Evolutionary conservation across 2,888 invertebrate species (phyloP), one percentile per base, ranked within the genome.

Genomic region (Drosophila falleni): DNA sequence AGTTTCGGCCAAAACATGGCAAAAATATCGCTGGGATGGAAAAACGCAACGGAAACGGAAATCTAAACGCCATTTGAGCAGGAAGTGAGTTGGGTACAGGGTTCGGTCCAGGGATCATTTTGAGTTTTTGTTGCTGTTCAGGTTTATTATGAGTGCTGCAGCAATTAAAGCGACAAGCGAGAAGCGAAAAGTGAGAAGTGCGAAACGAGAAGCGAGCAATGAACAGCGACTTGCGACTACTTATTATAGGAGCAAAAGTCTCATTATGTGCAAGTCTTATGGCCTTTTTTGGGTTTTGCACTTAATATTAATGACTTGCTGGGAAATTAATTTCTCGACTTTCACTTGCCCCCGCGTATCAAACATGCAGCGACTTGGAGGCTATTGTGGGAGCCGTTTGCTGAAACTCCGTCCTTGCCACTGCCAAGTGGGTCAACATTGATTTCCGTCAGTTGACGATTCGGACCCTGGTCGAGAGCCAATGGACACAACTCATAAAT

Each of bases 281-380:
- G 81, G 67, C 81, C 83, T 81, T 84, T 83, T 87, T 89, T 72
- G 87, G 85, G 66, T 63, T 58, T 44, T 66, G 74, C 71, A 87
- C 89, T 87, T 81, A 89, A 85, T 84, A 85, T 85, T 85, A 85
- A 85, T 85, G 84, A 85, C 87, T 89, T 81, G 85, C 70, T 76
- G 73, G 54, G 76, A 85, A 87, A 85, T 85, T 85, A 85, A 85
- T 85, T 85, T 87, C 74, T 72, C 77, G 81, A 89, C 84, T 84
- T 84, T 84, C 87, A 84, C 81, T 78, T 67, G 47, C 33, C 44
- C 41, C 41, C 31, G 58, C 67, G 26, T 54, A 69, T 69, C 46
- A 61, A 61, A 42, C 56, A 41, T 74, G 71, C 69, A 70, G 3
- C 50, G 15, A 37, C 61, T 35, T 61, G 41, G 26, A 37, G 54